A percentile compares a stretch with the other conserved stretches of the same genome.
Conservation (phyloP, 2,113 vertebrate species). For the Romanogobio albipinnatus region DNA sequence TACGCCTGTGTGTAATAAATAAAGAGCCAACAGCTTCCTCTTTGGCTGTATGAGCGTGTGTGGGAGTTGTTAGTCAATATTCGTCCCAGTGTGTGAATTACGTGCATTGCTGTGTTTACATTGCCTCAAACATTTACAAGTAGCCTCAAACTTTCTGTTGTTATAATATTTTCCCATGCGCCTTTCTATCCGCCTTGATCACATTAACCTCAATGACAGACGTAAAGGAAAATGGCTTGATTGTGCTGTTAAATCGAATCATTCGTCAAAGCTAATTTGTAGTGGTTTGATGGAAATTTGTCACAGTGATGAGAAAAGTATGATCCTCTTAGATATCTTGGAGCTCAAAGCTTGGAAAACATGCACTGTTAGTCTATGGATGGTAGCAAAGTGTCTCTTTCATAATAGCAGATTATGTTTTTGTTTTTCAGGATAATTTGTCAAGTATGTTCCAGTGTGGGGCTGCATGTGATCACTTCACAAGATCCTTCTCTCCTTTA, state of each 20-base stretch:
- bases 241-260: constrained; percentile 28
- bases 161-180: constrained; percentile 41
- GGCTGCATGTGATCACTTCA: neutral
- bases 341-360: constrained; percentile 16
- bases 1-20: neutral
- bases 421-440: neutral
- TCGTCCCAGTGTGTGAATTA: constrained; percentile 37
- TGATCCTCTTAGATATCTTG: constrained; percentile 5
- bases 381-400: constrained; percentile 6
- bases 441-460: neutral
- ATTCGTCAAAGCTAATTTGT: constrained; percentile 33
- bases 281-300: constrained; percentile 27
- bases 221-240: constrained; percentile 27
- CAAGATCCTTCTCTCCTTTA: neutral
- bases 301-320: constrained; percentile 1
- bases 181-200: neutral
- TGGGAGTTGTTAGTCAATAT: constrained; percentile 31
- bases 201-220: constrained; percentile 31
- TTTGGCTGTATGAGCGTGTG: neutral
- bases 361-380: neutral
- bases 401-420: neutral
- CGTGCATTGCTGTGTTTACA: constrained; percentile 40
- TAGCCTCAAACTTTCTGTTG: constrained; percentile 27
- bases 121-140: constrained; percentile 31
- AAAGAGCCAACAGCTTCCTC: constrained; percentile 1